Conservation (phyloP, 2,797 vertebrate species). For the Mormyrops boulengeri region DNA sequence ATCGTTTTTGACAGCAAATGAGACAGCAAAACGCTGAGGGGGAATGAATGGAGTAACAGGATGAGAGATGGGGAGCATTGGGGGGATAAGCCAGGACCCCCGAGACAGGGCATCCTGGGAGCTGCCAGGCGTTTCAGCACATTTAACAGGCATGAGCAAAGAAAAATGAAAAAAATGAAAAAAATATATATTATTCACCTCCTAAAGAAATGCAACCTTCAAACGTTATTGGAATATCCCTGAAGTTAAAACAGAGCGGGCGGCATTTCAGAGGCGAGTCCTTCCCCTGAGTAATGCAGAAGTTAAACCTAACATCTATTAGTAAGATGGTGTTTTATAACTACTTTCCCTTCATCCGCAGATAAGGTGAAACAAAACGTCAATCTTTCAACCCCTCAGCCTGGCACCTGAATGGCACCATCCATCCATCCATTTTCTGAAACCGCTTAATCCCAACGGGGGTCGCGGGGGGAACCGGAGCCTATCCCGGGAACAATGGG, state of each 20-base stretch:
- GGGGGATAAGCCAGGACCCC: background rate
- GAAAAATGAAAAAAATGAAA: background rate
- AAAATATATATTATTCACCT: background rate
- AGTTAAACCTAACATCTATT: constrained; percentile 3
- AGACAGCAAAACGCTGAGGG: background rate
- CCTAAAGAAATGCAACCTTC: background rate
- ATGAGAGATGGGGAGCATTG: background rate
- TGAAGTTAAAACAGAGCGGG: background rate
- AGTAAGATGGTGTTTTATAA: background rate
- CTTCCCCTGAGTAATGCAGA: background rate
- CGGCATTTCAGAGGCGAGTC: background rate
- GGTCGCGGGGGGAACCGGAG: too few species aligned
- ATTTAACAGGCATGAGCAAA: background rate
- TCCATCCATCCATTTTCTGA: too few species aligned
- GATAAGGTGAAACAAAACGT: background rate
- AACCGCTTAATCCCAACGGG: too few species aligned
- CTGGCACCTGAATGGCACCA: background rate
- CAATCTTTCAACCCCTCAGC: background rate
- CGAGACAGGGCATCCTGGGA: background rate
- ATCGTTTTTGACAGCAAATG: too few species aligned
- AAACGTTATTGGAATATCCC: background rate
- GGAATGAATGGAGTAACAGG: background rate
- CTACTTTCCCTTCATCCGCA: background rate
- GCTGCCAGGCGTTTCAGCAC: background rate
- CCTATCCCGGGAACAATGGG: too few species aligned